Evolutionary conservation across 2,888 invertebrate species (phyloP).

Genomic region (Horisme vitalbata): DNA sequence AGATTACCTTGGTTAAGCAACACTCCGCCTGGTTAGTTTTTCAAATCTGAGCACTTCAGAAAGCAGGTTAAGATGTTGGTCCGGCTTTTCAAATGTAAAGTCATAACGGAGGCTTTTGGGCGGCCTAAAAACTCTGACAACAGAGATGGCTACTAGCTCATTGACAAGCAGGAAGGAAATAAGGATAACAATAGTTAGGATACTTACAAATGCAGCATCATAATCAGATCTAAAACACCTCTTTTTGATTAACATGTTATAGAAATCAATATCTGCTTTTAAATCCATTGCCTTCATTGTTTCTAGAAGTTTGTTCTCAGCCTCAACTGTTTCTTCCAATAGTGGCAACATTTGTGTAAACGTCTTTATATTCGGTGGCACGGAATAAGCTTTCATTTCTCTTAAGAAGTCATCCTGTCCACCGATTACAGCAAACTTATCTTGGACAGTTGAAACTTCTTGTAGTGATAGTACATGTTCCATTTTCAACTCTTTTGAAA

Average conservation of each 20-base stretch:
- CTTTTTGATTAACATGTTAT: constrained; percentile 93
- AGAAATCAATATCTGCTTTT: constrained; percentile 90
- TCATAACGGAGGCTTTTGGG: too few relatives aligned
- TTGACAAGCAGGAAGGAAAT: too few relatives aligned
- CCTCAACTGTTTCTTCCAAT: constrained; percentile 84
- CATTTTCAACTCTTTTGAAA: constrained; percentile 83
- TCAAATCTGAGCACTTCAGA: too few relatives aligned
- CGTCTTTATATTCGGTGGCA: constrained; percentile 90
- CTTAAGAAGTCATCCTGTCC: constrained; percentile 89
- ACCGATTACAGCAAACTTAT: constrained; percentile 90
- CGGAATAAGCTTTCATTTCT: constrained; percentile 86
- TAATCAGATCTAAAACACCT: constrained; percentile 87
- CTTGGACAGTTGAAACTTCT: constrained; percentile 83
- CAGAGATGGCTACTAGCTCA: too few relatives aligned
- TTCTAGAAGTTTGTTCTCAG: constrained; percentile 87
- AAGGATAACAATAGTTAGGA: too few relatives aligned
- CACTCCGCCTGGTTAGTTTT: too few relatives aligned
- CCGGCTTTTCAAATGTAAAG: too few relatives aligned
- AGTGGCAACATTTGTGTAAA: constrained; percentile 89
- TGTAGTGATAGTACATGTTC: constrained; percentile 83
- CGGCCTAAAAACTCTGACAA: too few relatives aligned
- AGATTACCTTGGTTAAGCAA: too few relatives aligned
- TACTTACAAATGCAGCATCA: constrained; percentile 86
- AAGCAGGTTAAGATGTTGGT: too few relatives aligned
- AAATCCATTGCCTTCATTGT: constrained; percentile 83